phyloP scores from a whole-genome alignment of 2,113 vertebrate species.

The Oplegnathus fasciatus region DNA sequence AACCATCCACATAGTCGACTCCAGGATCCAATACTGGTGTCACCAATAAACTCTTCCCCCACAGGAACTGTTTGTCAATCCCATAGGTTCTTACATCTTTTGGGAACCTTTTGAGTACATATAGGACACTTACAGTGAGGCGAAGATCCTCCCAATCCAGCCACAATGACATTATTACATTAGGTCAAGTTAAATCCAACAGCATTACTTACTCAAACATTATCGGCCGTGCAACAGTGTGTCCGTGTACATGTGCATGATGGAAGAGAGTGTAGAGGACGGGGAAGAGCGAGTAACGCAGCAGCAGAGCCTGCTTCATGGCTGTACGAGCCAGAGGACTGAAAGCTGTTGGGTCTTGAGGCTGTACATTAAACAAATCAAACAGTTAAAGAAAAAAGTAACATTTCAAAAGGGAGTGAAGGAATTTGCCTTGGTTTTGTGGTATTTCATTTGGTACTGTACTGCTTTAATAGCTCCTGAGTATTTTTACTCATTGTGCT shows the following conservation, averaged over 20 bases:
- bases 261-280: conserved; percentile 93
- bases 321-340: conserved; percentile 81
- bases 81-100: conserved; percentile 82
- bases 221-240: conserved; percentile 87
- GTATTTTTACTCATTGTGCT: background rate
- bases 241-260: conserved; percentile 86
- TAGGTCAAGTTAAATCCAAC: background rate
- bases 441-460: background rate
- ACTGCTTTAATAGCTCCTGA: background rate
- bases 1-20: conserved; percentile 83
- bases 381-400: background rate
- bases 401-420: background rate
- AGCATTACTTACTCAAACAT: conserved; percentile 89
- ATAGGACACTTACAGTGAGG: background rate
- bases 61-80: conserved; percentile 90
- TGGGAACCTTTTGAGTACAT: conserved; percentile 83
- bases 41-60: conserved; percentile 89
- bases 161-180: background rate
- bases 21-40: conserved; percentile 88
- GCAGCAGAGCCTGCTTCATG: conserved; percentile 88
- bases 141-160: background rate
- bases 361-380: conserved; percentile 70
- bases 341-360: conserved; percentile 89
- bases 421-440: background rate
- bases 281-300: conserved; percentile 90